phyloP scores from a whole-genome alignment of 1,140 invertebrate genomes.

The Sinonovacula constricta region DNA sequence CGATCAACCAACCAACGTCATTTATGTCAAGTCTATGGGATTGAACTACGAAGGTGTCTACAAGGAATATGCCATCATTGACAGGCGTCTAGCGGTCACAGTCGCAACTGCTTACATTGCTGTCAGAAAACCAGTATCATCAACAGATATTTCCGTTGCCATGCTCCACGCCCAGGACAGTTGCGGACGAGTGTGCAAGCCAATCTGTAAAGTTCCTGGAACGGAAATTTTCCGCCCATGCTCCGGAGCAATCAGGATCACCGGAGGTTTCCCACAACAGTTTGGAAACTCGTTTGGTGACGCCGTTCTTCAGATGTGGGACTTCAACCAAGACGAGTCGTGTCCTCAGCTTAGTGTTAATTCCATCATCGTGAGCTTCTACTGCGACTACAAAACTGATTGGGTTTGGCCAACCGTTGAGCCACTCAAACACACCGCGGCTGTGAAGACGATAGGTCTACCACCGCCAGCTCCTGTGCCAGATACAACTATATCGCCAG shows the following conservation, averaged over 20 bases:
- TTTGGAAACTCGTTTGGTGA: conserved; percentile 66
- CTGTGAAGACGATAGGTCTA: not conserved
- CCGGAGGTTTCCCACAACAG: conserved; percentile 50
- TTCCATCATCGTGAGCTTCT: conserved; percentile 66
- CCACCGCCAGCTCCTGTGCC: not conserved
- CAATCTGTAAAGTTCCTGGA: conserved; percentile 63
- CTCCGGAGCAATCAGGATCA: conserved; percentile 62
- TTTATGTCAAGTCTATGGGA: conserved; percentile 67
- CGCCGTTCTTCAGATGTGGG: conserved; percentile 64
- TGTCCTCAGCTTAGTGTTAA: conserved; percentile 62
- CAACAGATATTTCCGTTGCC: conserved; percentile 50
- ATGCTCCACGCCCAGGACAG: conserved; percentile 68
- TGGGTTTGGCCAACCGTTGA: conserved; percentile 64
- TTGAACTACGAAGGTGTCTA: conserved; percentile 73
- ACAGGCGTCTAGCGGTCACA: conserved; percentile 66
- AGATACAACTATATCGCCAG: conserved; percentile 3
- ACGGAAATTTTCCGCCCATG: conserved; percentile 58
- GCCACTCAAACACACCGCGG: not conserved
- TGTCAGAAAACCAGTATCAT: conserved; percentile 58
- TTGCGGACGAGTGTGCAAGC: conserved; percentile 69
- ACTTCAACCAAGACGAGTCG: conserved; percentile 56
- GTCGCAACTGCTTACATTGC: conserved; percentile 66
- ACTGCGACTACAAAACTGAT: conserved; percentile 68
- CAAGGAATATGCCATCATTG: conserved; percentile 72
- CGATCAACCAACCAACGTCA: conserved; percentile 53